Evolutionary conservation across 2,797 vertebrate genomes (phyloP), one percentile per base, ranked within the genome.

Genomic region (Hoplostethus atlanticus): DNA sequence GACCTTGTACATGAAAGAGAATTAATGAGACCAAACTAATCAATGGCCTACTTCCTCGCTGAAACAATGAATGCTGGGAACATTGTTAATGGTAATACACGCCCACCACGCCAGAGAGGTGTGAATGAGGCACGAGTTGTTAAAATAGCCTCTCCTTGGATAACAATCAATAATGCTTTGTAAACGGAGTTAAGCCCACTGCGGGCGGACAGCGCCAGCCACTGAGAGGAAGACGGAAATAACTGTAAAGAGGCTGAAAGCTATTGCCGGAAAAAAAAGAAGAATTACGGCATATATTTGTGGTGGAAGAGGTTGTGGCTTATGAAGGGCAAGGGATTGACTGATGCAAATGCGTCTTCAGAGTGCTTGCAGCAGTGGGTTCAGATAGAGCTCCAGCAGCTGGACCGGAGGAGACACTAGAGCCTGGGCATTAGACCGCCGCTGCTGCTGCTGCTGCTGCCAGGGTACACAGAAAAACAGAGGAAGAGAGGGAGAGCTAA

Each of bases 91-190:
- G 69, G 70, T 44, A 61, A 38, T 40, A 59, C 57, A 72, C 64
- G 59, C 76, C 61, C 73, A 61, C 36, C 68, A 42, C n/a, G 48
- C 9, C 5, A 44, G 48, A 69, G 71, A 79, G 73, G 77, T 60
- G 55, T 60, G 83, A 83, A 73, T 60, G 58, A 54, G 63, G 71
- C 12, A 12, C 62, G 17, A 61, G 76, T 70, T 59, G 72, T 73
- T 89, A 77, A 85, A 86, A 80, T 25, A 87, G 71, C 50, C 72
- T 77, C 25, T 36, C 60, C 79, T 85, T 42, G 11, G 68, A 82
- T 17, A 21, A 48, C 36, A 56, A 87, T 91, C 83, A 72, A 83
- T 91, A 88, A 81, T 38, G 73, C 74, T 87, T 84, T 90, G 79
- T 87, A 77, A 78, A 67, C 28, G 8, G 16, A 79, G 73, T 21